Base-by-base conservation (phyloP, 2,888 invertebrate genomes). In the Ectropis crepuscularia region DNA sequence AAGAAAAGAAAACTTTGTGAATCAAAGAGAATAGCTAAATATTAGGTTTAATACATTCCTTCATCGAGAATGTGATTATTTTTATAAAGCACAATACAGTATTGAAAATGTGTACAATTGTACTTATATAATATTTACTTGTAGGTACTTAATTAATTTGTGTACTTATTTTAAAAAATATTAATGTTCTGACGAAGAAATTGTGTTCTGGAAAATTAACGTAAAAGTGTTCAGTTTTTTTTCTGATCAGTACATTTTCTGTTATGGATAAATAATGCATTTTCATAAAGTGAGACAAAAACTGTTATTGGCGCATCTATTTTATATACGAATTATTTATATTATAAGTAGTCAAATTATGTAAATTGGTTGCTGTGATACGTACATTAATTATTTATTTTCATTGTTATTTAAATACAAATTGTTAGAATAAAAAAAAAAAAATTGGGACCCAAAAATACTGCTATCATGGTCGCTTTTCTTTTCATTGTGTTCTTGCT, bases 1-100 rank as follows among this genome's bases (percentile, higher is more conserved):
- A 81, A 43, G 76, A 77, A 54, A 87, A 83, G 75, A 88, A 88
- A 62, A 79, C 61, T 0, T 72, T 73, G 39, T 81, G 70, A 81
- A 70, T 46, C 0, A 12, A 48, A 11, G 16, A 57, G 39, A 10
- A n/a, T 46, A 62, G 46, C 11, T 16, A 47, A 48, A 49, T 53
- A n/a, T 57, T 57, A 64, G 57, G 53, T 46, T 55, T 41, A 58
- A 51, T 42, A 65, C 66, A 70, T 68, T 68, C 70, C 70, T 57
- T 39, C 7, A 5, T 39, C 11, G 47, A 51, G 5, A 28, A 37
- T 53, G 53, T 57, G 60, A 53, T 62, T 57, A 45, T 53, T 39
- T 41, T 9, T 11, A 48, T 5, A 11, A 38, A 12, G 7, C 47
- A 62, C 36, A 57, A 39, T 38, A 11, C 54, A 61, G 61, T 61